Percentiles rank a stretch among this genome's conserved stretches.
phyloP scores from a whole-genome alignment of 2,888 invertebrate species.

The Oscheius sp. region DNA sequence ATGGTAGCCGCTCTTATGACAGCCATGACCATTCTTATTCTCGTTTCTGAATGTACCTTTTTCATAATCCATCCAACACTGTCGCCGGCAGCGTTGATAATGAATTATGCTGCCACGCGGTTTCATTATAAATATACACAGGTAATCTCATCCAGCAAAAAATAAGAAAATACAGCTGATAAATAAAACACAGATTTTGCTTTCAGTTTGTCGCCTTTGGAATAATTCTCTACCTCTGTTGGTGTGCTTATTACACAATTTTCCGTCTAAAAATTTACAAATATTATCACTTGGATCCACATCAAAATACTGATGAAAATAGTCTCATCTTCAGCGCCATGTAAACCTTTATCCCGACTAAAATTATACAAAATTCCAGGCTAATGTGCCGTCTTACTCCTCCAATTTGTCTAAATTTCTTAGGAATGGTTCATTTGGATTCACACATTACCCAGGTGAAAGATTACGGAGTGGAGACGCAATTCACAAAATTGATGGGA shows the following conservation, averaged over 20 bases:
- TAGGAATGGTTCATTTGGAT: constrained; percentile 97
- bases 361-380: constrained; percentile 48
- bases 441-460: constrained; percentile 77
- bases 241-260: constrained; percentile 97
- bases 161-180: too few relatives aligned
- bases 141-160: constrained; percentile 76
- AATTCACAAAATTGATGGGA: constrained; percentile 97
- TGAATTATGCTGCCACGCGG: constrained; percentile 83
- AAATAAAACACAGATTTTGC: too few relatives aligned
- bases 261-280: constrained; percentile 94
- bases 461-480: constrained; percentile 80
- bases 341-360: constrained; percentile 75
- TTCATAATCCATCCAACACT: constrained; percentile 91
- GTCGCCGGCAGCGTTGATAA: constrained; percentile 94
- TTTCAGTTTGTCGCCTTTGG: constrained; percentile 87
- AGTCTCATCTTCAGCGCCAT: constrained; percentile 98
- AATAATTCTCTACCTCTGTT: constrained; percentile 92
- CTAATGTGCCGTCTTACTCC: constrained; percentile 88
- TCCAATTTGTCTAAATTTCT: constrained; percentile 96
- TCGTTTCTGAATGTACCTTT: constrained; percentile 99
- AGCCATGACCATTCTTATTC: constrained; percentile 87
- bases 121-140: constrained; percentile 95
- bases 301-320: constrained; percentile 98
- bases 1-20: constrained; percentile 77
- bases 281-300: constrained; percentile 94